phyloP scores from a whole-genome alignment of 2,888 invertebrate species.

The Saturnia pavonia region DNA sequence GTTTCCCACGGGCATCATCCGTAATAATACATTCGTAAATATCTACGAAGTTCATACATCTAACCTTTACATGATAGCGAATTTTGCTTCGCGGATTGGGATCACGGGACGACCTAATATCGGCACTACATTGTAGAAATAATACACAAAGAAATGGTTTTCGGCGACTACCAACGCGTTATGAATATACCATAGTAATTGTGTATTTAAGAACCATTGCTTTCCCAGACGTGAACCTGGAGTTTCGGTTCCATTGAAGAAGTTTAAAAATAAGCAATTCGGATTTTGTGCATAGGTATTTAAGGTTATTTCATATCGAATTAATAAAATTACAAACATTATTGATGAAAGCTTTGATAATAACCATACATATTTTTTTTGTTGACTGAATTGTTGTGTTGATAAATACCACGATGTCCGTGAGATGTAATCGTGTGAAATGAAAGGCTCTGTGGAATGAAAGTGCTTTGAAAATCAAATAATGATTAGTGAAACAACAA shows the following conservation, averaged over 20 bases:
- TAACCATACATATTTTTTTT: background rate
- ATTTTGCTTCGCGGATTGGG: background rate
- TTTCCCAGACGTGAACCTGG: too few relatives aligned
- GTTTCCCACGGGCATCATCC: constrained; percentile 48
- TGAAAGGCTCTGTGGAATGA: too few relatives aligned
- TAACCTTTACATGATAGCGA: constrained; percentile 2
- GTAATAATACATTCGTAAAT: constrained; percentile 8
- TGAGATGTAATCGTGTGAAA: too few relatives aligned
- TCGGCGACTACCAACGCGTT: background rate
- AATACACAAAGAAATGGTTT: background rate
- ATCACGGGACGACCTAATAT: background rate
- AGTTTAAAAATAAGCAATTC: too few relatives aligned
- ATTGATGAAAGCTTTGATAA: background rate
- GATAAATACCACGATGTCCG: background rate
- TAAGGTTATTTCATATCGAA: background rate
- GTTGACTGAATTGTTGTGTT: too few relatives aligned
- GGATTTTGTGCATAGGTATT: background rate
- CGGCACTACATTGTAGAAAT: constrained; percentile 7
- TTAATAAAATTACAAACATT: background rate
- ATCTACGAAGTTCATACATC: constrained; percentile 1
- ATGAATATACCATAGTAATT: background rate
- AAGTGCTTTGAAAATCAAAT: too few relatives aligned
- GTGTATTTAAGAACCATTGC: background rate
- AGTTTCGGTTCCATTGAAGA: too few relatives aligned
- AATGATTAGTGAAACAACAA: too few relatives aligned